Conservation (phyloP, 2,113 vertebrate genomes). For the Oreochromis spilurus region DNA sequence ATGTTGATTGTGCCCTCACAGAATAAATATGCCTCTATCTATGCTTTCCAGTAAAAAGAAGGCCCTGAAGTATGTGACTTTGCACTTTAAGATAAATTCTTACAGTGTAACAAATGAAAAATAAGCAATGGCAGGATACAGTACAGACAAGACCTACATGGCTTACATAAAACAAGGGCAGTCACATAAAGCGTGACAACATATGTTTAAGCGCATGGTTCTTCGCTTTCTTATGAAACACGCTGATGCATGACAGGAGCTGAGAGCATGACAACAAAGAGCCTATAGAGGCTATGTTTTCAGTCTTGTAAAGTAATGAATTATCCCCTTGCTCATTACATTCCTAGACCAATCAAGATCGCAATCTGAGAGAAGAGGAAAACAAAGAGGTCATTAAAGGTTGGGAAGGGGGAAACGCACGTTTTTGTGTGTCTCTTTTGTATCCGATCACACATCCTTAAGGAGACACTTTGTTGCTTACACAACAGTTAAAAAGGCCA, state of each 20-base stretch:
- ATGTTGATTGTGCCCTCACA: neutral
- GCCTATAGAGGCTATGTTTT: constrained; percentile 3
- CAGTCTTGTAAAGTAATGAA: constrained; percentile 17
- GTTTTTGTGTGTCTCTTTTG: neutral
- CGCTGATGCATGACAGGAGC: neutral
- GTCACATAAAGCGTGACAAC: neutral
- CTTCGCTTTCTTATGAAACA: neutral
- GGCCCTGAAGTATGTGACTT: neutral
- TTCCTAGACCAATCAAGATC: constrained; percentile 45
- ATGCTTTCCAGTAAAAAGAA: neutral
- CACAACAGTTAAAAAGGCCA: constrained; percentile 30
- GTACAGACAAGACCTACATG: neutral
- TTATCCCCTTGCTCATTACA: constrained; percentile 26
- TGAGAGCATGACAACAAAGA: neutral
- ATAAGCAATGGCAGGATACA: neutral
- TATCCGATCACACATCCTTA: constrained; percentile 3
- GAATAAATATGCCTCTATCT: neutral
- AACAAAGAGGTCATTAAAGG: constrained; percentile 51
- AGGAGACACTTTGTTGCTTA: constrained; percentile 17
- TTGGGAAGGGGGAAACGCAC: constrained; percentile 17
- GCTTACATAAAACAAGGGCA: neutral
- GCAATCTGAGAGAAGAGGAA: constrained; percentile 31
- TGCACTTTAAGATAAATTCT: neutral
- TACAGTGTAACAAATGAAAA: neutral
- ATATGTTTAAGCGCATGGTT: neutral